Conservation (phyloP, 2,113 vertebrate genomes). For the Nanorana parkeri region DNA sequence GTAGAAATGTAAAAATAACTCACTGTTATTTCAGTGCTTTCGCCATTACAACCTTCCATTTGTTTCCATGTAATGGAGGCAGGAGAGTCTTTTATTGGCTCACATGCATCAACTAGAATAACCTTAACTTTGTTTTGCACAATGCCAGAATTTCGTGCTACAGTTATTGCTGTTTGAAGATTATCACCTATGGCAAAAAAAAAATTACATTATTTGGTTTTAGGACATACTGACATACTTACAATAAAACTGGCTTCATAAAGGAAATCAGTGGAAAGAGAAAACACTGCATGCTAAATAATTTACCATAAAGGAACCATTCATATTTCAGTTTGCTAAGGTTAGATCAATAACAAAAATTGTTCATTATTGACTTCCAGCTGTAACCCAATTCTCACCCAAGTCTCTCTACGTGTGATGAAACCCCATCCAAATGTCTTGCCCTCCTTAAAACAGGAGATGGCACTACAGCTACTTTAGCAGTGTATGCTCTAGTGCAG, state of each 20-base stretch:
- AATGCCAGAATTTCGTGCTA: conserved; percentile 69
- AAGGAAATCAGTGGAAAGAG: background rate
- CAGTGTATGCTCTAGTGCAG: too few species aligned
- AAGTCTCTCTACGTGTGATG: background rate
- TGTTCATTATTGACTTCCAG: too few species aligned
- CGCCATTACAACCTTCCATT: conserved; percentile 56
- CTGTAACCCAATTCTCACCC: too few species aligned
- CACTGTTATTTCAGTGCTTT: conserved; percentile 43
- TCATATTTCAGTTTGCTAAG: too few species aligned
- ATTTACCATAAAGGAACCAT: too few species aligned
- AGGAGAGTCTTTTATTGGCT: conserved; percentile 57
- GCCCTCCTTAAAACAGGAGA: too few species aligned
- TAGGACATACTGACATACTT: background rate
- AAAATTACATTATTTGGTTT: background rate
- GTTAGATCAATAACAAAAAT: too few species aligned
- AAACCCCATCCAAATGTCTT: too few species aligned
- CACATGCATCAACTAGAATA: conserved; percentile 64
- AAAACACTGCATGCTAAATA: too few species aligned
- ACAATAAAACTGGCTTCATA: background rate
- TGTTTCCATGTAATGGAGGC: conserved; percentile 69
- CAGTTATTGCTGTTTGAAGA: conserved; percentile 72
- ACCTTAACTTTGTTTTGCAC: conserved; percentile 60
- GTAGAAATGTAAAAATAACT: conserved; percentile 27
- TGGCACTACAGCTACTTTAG: too few species aligned
- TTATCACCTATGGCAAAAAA: conserved; percentile 70